Percentiles rank a stretch among this genome's conserved stretches.
Evolutionary conservation across 1,140 invertebrate species (phyloP).

Genomic region (Drosophila tropicalis): DNA sequence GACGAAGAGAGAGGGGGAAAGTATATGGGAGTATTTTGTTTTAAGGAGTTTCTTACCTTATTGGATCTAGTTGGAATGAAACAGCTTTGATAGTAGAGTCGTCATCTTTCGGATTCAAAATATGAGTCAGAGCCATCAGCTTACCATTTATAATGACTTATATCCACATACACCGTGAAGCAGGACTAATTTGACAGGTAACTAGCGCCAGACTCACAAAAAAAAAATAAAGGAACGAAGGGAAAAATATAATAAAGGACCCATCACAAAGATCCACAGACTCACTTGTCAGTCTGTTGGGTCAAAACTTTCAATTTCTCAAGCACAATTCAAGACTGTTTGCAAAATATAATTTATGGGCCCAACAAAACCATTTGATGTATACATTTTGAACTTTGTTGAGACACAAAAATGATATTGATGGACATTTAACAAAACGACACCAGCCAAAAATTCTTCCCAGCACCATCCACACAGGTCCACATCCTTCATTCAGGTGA

Average conservation of each 20-base stretch:
- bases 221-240: neutral
- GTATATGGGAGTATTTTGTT: neutral
- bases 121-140: no score
- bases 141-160: neutral
- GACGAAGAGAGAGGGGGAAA: neutral
- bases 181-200: slow-evolving; percentile 74
- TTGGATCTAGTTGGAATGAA: no score
- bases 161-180: slow-evolving; percentile 57
- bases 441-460: slow-evolving; percentile 47
- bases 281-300: slow-evolving; percentile 60
- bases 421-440: slow-evolving; percentile 81
- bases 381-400: slow-evolving; percentile 75
- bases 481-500: slow-evolving; percentile 40
- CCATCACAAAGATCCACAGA: slow-evolving; percentile 30
- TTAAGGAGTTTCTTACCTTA: neutral
- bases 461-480: neutral
- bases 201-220: slow-evolving; percentile 62
- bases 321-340: slow-evolving; percentile 25
- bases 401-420: slow-evolving; percentile 81
- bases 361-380: slow-evolving; percentile 67
- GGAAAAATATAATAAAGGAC: slow-evolving; percentile 7
- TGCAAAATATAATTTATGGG: slow-evolving; percentile 75
- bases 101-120: no score
- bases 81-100: no score
- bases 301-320: slow-evolving; percentile 67